phyloP scores from a whole-genome alignment of 1,140 invertebrate species.

The Vanessa atalanta region DNA sequence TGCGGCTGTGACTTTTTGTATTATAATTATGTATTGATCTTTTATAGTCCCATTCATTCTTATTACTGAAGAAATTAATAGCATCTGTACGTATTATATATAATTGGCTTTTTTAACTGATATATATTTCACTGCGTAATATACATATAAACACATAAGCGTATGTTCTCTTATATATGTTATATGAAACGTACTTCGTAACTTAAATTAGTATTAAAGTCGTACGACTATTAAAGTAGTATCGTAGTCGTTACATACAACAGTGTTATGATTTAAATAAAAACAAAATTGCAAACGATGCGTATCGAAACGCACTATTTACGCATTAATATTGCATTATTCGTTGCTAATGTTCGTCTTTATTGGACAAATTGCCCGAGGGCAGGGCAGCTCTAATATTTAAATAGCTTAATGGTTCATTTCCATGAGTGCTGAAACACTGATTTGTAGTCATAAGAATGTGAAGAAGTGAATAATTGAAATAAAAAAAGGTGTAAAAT shows the following conservation, averaged over 20 bases:
- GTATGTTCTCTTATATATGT: no score
- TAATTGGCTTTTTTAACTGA: no score
- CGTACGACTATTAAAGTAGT: neutral
- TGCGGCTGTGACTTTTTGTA: no score
- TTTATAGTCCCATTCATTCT: no score
- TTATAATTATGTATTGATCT: no score
- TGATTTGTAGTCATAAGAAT: conserved; percentile 14
- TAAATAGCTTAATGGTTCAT: conserved; percentile 72
- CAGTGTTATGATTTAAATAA: conserved; percentile 23
- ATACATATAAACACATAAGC: no score
- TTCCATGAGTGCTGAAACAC: conserved; percentile 59
- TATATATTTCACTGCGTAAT: no score
- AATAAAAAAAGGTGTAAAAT: neutral
- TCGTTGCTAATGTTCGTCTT: conserved; percentile 55
- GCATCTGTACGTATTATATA: no score
- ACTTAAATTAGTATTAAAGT: no score
- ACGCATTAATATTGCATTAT: conserved; percentile 56
- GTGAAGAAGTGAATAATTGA: conserved; percentile 7
- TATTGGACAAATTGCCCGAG: conserved; percentile 64
- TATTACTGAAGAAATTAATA: no score
- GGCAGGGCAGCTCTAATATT: conserved; percentile 64
- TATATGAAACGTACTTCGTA: no score
- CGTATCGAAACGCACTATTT: conserved; percentile 55
- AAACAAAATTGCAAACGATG: conserved; percentile 60
- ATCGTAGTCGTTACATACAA: neutral